Evolutionary conservation across 1,140 invertebrate species (phyloP).

Genomic region (Orius laevigatus): DNA sequence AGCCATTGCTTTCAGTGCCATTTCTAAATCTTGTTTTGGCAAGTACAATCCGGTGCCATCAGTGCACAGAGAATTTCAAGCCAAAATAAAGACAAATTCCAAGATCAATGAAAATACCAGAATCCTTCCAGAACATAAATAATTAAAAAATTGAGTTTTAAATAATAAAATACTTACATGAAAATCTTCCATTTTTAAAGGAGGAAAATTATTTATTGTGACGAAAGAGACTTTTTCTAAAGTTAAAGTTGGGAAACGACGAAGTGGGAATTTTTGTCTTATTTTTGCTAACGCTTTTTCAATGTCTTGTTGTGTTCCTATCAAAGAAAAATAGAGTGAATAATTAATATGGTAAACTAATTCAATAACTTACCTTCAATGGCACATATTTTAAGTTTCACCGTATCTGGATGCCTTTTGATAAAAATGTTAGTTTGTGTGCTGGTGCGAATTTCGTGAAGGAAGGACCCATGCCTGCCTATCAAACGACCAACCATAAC

Average conservation of each 20-base stretch:
- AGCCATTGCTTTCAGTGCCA: too few species aligned
- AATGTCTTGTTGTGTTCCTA: constrained; percentile 53
- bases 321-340: constrained; percentile 14
- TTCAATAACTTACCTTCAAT: constrained; percentile 47
- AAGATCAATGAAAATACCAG: too few species aligned
- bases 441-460: constrained; percentile 61
- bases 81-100: neutral
- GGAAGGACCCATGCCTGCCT: constrained; percentile 63
- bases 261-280: constrained; percentile 61
- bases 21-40: too few species aligned
- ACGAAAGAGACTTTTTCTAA: constrained; percentile 56
- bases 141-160: neutral
- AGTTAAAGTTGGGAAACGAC: constrained; percentile 58
- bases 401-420: constrained; percentile 52
- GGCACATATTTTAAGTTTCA: constrained; percentile 60
- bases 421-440: constrained; percentile 62
- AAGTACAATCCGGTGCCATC: too few species aligned
- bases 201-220: constrained; percentile 34
- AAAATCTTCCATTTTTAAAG: constrained; percentile 40
- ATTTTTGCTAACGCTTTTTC: constrained; percentile 66
- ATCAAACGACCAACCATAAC: constrained; percentile 71
- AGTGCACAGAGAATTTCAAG: too few species aligned
- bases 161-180: constrained; percentile 35
- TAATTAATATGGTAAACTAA: neutral
- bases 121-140: too few species aligned